Evolutionary conservation across 2,113 vertebrate genomes (phyloP), one percentile per base, ranked within the genome.

Genomic region (Laticauda laticaudata): DNA sequence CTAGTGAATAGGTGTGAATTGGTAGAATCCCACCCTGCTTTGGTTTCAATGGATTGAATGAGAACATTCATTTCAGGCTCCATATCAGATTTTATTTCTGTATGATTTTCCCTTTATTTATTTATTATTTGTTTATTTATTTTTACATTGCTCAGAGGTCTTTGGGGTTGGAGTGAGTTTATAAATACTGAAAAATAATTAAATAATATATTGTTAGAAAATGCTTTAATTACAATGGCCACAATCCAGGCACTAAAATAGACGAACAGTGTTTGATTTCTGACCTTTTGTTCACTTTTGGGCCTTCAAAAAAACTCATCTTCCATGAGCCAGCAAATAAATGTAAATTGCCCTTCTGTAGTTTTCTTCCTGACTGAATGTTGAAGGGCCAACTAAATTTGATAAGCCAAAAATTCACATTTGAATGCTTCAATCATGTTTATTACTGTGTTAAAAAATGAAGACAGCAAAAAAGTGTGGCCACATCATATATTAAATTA

Each of bases 281-380:
- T 94, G 86, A 69, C 90, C 61, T 90, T 88, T 69, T 87, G 43
- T 92, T 95, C 69, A 45, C 69, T 92, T 92, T 87, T 93, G 91
- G 92, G 48, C 93, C 95, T 97, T 96, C 91, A 89, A 87, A 91
- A 89, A 89, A 94, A 86, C 59, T 92, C 61, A 88, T 55, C 91
- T 26, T 85, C 29, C 34, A 81, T 93, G 92, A 94, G 64, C 91
- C 95, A 94, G 94, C 95, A 97, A 94, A 96, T 96, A 92, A 96
- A 96, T 94, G 97, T 94, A 94, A 94, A 96, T 96, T 55, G 61
- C 93, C 93, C 24, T 90, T 89, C 92, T 89, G 43, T 93, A 93
- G 90, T 75, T 51, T 93, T 95, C 94, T 94, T 89, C 94, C 96
- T 95, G 93, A 96, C 95, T 92, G 93, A 96, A 96, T 94, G 92